Conservation (phyloP, 1,140 invertebrate genomes). For the Reticulitermes speratus region DNA sequence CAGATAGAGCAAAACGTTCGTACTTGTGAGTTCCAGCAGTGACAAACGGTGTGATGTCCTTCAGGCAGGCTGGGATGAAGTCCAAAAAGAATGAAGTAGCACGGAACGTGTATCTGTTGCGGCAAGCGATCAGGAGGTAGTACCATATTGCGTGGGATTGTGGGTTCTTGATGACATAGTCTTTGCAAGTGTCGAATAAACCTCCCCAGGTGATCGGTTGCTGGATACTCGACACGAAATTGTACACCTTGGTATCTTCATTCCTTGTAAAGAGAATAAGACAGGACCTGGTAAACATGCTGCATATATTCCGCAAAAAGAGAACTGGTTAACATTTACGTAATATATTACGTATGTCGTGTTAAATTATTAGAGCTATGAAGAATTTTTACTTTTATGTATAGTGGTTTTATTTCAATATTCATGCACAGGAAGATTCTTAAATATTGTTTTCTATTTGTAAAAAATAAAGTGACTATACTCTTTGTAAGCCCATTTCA, state of each 20-base stretch:
- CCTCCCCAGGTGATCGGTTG: constrained; percentile 34
- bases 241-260: constrained; percentile 27
- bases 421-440: too few relatives aligned
- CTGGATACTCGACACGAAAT: not conserved
- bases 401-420: too few relatives aligned
- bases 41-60: not conserved
- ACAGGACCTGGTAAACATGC: too few relatives aligned
- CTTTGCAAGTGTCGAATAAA: not conserved
- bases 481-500: too few relatives aligned
- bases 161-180: not conserved
- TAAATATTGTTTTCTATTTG: too few relatives aligned
- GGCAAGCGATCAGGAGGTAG: not conserved
- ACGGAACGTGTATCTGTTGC: not conserved
- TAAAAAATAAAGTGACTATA: too few relatives aligned
- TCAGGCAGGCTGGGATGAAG: not conserved
- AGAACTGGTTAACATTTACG: too few relatives aligned
- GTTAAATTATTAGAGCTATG: too few relatives aligned
- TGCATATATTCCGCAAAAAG: too few relatives aligned
- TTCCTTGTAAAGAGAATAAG: not conserved
- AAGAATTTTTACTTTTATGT: too few relatives aligned
- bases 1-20: not conserved
- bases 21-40: constrained; percentile 24
- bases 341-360: too few relatives aligned
- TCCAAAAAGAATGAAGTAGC: not conserved
- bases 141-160: not conserved